phyloP scores from a whole-genome alignment of 2,113 vertebrate species.

The Catharus fuscescens region DNA sequence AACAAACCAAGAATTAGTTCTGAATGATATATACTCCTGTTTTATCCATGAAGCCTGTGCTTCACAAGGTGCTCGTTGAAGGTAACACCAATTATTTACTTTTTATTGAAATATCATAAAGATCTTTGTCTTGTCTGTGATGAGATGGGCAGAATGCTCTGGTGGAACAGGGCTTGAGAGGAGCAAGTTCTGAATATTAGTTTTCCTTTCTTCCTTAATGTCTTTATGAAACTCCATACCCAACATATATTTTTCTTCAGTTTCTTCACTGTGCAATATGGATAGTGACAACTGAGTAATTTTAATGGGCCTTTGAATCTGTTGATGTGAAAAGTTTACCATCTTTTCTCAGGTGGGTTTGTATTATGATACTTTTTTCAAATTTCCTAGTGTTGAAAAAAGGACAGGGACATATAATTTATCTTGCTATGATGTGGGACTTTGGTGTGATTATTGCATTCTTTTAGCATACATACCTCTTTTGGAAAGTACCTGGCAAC shows the following conservation, averaged over 20 bases:
- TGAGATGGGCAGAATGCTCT: neutral
- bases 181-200: neutral
- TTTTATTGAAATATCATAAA: neutral
- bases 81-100: neutral
- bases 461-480: neutral
- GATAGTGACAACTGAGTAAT: neutral
- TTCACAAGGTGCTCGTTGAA: neutral
- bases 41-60: neutral
- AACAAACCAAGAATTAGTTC: neutral
- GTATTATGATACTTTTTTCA: neutral
- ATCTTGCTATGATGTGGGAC: neutral
- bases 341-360: neutral
- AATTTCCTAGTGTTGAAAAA: neutral
- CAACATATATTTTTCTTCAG: neutral
- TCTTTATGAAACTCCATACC: neutral
- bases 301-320: neutral
- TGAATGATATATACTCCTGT: neutral
- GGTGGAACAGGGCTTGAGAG: neutral
- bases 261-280: neutral
- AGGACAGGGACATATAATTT: fast-evolving
- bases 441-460: neutral
- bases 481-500: neutral
- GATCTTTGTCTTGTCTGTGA: neutral
- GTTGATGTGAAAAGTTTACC: neutral
- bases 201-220: neutral